A percentile compares a stretch with the other conserved stretches of the same genome.
These are phyloP conservation scores for Calypte anna DNA, from an alignment of 2,113 vertebrate species.

Conservation along the genomic window DNA sequence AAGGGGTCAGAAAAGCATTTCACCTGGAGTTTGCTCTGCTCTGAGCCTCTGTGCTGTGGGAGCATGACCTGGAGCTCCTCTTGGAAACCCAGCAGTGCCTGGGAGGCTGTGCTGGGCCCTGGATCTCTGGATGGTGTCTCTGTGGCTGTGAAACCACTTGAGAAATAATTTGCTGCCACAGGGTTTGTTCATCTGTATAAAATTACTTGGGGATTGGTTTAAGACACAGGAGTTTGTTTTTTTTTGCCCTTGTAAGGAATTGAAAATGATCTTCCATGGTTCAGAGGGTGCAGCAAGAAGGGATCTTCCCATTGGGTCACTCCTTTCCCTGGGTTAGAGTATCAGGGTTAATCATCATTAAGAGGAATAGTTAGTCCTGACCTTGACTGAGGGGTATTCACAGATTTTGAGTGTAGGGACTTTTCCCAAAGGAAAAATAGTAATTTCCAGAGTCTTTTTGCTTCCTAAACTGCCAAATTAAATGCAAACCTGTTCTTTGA, in stretches of 20 bases:
- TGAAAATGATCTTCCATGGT: not conserved
- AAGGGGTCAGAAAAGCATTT: accelerated
- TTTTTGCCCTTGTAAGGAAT: not conserved
- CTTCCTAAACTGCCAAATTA: not conserved
- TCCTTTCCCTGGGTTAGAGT: not conserved
- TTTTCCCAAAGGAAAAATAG: conserved; percentile 6
- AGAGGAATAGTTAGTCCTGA: not conserved
- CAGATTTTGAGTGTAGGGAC: not conserved
- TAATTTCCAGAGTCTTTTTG: not conserved
- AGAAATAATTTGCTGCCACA: not conserved
- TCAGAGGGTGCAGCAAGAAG: not conserved
- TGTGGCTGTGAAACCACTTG: not conserved
- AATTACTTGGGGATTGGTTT: not conserved
- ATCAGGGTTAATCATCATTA: not conserved
- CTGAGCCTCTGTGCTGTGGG: accelerated
- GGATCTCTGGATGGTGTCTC: not conserved
- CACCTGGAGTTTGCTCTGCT: not conserved
- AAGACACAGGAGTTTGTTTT: not conserved
- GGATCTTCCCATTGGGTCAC: not conserved
- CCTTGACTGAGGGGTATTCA: not conserved
- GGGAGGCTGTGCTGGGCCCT: not conserved
- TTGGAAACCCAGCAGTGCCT: not conserved
- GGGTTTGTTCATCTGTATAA: not conserved
- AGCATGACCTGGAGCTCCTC: accelerated
- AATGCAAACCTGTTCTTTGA: not conserved